phyloP scores from a whole-genome alignment of 1,140 invertebrate genomes.

The Carposina sasakii region DNA sequence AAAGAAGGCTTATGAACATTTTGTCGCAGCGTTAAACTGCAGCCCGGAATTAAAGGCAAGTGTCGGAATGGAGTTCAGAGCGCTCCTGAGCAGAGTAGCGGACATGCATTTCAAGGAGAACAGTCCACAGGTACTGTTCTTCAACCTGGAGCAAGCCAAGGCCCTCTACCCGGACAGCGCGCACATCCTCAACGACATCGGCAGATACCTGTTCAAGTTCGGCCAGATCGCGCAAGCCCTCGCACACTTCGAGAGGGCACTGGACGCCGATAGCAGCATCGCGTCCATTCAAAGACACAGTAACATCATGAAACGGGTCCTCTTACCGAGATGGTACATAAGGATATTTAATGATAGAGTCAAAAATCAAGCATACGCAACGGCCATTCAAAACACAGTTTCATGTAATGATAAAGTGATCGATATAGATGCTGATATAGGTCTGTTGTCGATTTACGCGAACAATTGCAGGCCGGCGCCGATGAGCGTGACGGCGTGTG shows the following conservation, averaged over 20 bases:
- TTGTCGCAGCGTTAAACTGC: too few relatives aligned
- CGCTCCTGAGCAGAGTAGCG: neutral
- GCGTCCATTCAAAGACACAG: neutral
- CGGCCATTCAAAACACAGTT: too few relatives aligned
- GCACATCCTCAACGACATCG: neutral
- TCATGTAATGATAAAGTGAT: constrained; percentile 73
- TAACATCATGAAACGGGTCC: neutral
- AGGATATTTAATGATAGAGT: too few relatives aligned
- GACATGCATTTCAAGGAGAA: neutral
- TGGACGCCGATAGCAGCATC: neutral
- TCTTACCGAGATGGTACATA: constrained; percentile 1
- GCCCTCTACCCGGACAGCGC: constrained; percentile 27
- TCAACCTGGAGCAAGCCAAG: neutral
- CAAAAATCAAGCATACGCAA: too few relatives aligned
- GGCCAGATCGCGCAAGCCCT: constrained; percentile 22
- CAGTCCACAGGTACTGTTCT: neutral
- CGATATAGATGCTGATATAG: constrained; percentile 85
- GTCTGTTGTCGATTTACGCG: constrained; percentile 79
- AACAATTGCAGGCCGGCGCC: constrained; percentile 73
- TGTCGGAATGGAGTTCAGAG: too few relatives aligned
- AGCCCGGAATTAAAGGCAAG: too few relatives aligned
- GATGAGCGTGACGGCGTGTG: constrained; percentile 76
- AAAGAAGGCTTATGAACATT: too few relatives aligned
- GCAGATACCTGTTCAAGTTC: neutral
- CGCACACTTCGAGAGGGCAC: neutral